A percentile compares a stretch with the other conserved stretches of the same genome.
phyloP scores from a whole-genome alignment of 2,113 vertebrate species.

The Tor tambroides region DNA sequence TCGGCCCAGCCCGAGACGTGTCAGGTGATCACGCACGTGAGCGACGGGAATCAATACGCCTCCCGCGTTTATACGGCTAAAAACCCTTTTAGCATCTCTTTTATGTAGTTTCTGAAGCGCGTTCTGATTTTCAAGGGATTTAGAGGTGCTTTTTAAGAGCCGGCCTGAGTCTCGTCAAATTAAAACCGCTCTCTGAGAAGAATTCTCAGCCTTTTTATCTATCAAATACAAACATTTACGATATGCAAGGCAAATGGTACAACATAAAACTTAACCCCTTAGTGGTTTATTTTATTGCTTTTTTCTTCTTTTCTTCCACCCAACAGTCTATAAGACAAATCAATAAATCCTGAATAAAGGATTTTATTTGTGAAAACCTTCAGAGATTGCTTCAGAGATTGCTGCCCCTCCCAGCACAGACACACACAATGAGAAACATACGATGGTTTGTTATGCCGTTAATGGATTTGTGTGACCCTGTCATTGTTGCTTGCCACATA shows the following conservation, averaged over 20 bases:
- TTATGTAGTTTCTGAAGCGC: constrained; percentile 77
- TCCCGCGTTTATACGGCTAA: constrained; percentile 73
- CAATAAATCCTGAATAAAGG: constrained; percentile 43
- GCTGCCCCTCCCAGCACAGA: constrained; percentile 1
- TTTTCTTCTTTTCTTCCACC: constrained; percentile 3
- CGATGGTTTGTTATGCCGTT: neutral
- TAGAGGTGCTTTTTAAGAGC: constrained; percentile 75
- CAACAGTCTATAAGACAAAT: constrained; percentile 37
- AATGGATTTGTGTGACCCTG: neutral
- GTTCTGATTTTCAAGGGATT: constrained; percentile 75
- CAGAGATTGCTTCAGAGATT: neutral
- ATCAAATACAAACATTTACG: constrained; percentile 70
- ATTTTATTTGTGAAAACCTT: constrained; percentile 8
- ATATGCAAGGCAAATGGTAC: constrained; percentile 67
- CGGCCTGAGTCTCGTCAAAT: constrained; percentile 70
- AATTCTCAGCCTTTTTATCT: constrained; percentile 69
- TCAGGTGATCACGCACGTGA: constrained; percentile 75
- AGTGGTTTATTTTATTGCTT: constrained; percentile 21
- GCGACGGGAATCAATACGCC: constrained; percentile 72
- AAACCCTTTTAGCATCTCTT: constrained; percentile 74
- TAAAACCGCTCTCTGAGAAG: constrained; percentile 73
- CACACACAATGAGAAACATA: neutral
- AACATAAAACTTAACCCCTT: constrained; percentile 63
- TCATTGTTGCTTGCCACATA: neutral
- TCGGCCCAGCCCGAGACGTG: constrained; percentile 73